phyloP scores from a whole-genome alignment of 2,113 vertebrate species.

The Rana temporaria region DNA sequence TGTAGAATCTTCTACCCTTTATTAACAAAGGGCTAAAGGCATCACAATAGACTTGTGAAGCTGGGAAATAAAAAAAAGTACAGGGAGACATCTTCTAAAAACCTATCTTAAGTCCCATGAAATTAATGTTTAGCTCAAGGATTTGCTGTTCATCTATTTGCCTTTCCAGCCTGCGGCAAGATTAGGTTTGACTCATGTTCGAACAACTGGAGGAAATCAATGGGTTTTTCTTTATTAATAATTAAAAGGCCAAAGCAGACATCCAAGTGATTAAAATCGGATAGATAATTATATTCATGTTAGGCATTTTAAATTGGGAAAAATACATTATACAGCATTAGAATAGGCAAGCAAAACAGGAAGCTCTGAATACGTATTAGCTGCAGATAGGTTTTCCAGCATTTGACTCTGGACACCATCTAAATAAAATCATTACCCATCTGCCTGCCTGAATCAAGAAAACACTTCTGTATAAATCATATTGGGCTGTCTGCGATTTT shows the following conservation, averaged over 20 bases:
- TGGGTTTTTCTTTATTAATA: conserved; percentile 85
- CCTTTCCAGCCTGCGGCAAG: conserved; percentile 73
- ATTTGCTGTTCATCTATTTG: conserved; percentile 77
- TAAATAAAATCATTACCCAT: conserved; percentile 46
- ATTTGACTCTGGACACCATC: neutral
- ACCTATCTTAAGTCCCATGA: conserved; percentile 73
- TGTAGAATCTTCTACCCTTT: conserved; percentile 11
- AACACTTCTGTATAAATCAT: neutral
- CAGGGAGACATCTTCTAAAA: conserved; percentile 65
- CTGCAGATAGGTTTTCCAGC: conserved; percentile 26
- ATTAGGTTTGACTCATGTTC: conserved; percentile 79
- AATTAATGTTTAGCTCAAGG: conserved; percentile 82
- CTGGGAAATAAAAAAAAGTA: conserved; percentile 53
- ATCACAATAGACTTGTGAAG: conserved; percentile 62
- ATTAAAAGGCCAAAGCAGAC: conserved; percentile 80
- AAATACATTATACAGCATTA: conserved; percentile 42
- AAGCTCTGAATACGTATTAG: conserved; percentile 45
- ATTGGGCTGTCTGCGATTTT: neutral
- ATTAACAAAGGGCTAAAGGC: conserved; percentile 42
- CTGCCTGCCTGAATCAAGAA: conserved; percentile 18
- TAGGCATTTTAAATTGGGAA: conserved; percentile 51
- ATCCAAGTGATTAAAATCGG: conserved; percentile 74
- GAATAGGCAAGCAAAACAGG: conserved; percentile 41
- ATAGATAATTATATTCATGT: conserved; percentile 57
- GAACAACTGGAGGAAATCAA: conserved; percentile 86